Evolutionary conservation across 1,140 invertebrate species (phyloP).

Genomic region (Homarus americanus): DNA sequence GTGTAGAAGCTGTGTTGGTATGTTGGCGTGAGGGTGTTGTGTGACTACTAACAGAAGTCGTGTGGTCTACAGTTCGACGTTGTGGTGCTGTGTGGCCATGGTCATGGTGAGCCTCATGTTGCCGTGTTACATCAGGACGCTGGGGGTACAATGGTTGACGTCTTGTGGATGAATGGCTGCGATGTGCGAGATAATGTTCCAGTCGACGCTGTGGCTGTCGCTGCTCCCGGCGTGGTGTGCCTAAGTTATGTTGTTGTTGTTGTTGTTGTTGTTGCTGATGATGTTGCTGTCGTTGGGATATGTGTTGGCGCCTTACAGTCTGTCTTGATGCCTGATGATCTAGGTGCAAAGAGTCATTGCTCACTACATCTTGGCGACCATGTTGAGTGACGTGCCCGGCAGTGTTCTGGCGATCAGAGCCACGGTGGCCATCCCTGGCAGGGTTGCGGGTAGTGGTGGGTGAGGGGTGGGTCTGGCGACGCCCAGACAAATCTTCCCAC

Average conservation of each 20-base stretch:
- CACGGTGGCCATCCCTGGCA: background rate
- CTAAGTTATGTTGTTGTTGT: background rate
- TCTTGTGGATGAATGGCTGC: background rate
- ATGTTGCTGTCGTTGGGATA: background rate
- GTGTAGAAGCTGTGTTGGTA: background rate
- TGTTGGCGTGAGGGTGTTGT: background rate
- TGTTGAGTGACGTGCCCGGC: background rate
- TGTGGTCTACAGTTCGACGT: background rate
- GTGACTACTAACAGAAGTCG: background rate
- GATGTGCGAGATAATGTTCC: background rate
- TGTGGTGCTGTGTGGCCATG: background rate
- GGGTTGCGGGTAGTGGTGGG: background rate
- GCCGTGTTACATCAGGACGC: background rate
- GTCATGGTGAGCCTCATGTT: background rate
- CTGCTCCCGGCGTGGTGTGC: background rate
- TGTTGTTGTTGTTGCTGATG: too few relatives aligned
- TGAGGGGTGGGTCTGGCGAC: background rate
- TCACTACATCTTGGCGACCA: background rate
- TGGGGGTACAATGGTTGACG: background rate
- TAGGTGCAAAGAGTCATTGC: background rate
- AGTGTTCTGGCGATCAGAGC: background rate
- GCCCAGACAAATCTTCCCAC: background rate
- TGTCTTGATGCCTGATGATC: background rate
- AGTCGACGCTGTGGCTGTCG: background rate
- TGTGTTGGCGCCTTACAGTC: background rate